Base-by-base conservation (phyloP, 2,113 vertebrate species). In the Antidorcas marsupialis region DNA sequence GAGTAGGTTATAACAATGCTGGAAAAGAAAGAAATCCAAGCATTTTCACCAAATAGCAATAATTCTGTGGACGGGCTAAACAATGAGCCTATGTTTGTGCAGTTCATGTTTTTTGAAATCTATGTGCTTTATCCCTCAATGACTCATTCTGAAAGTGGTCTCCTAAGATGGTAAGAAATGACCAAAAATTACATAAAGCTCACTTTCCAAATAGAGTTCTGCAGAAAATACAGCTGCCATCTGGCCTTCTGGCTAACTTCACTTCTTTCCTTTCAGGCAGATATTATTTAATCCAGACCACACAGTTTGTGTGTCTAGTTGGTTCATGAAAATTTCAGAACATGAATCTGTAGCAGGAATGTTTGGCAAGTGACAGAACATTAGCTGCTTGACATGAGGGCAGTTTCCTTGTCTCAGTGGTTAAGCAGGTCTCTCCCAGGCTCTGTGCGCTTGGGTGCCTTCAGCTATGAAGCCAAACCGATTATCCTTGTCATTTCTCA, bases 161-260 rank as follows among this genome's bases (percentile, higher is more conserved):
- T 94, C 76, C 64, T 36, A 95, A 92, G 89, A 96, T 87, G 89
- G 92, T 87, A 93, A 78, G 94, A 95, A 92, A 96, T 81, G 88
- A 92, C 90, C 87, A 96, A 87, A 96, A 97, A 95, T 95, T 95
- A 96, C 87, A 97, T 88, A 94, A 93, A 96, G 62, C 96, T 96
- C 71, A 84, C 96, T 97, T 97, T 97, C 91, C 71, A 97, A 97
- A 97, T 28, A 87, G 89, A 95, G 91, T 74, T 87, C 62, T 97
- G 71, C 52, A 96, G 93, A 94, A 97, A 97, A 97, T 89, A 94
- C 62, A 94, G 88, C 96, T 89, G 89, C 98, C 96, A 97, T 97
- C 96, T 97, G 97, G 96, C 81, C 57, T 89, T 57, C 78, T 85
- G 95, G 94, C 91, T 95, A 94, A 95, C 88, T 92, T 90, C 78